Evolutionary conservation across 1,140 invertebrate species (phyloP).

Genomic region (Physella acuta): DNA sequence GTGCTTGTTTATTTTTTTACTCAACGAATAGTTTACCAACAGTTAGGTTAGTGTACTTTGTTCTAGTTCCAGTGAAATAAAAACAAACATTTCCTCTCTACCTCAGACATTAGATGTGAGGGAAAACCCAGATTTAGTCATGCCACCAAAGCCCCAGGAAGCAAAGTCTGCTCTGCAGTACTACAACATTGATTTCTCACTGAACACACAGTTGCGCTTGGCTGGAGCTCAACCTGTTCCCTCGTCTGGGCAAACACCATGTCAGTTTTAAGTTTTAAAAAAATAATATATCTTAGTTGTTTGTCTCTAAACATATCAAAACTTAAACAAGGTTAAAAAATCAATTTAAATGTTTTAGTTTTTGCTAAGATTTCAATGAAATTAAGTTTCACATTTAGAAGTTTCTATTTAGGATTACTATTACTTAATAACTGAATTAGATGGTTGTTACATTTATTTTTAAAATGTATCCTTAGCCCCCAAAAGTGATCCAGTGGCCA

Average conservation of each 20-base stretch:
- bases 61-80: no score
- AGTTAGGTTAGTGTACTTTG: no score
- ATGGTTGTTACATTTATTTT: no score
- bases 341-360: no score
- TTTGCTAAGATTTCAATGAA: no score
- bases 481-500: slow-evolving; percentile 84
- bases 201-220: slow-evolving; percentile 86
- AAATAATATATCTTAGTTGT: background rate
- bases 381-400: no score
- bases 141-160: slow-evolving; percentile 93
- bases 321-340: no score
- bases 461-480: slow-evolving; percentile 55
- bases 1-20: background rate
- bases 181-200: slow-evolving; percentile 98
- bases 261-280: slow-evolving; percentile 36
- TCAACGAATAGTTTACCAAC: background rate
- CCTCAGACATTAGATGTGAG: slow-evolving; percentile 80
- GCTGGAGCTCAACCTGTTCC: slow-evolving; percentile 83
- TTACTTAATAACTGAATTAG: no score
- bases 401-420: no score
- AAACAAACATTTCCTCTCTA: no score
- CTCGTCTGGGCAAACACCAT: slow-evolving; percentile 38
- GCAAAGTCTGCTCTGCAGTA: slow-evolving; percentile 77
- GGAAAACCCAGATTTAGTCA: slow-evolving; percentile 92
- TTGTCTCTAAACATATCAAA: background rate